Conservation (phyloP, 2,797 vertebrate genomes). For the Tenualosa ilisha region DNA sequence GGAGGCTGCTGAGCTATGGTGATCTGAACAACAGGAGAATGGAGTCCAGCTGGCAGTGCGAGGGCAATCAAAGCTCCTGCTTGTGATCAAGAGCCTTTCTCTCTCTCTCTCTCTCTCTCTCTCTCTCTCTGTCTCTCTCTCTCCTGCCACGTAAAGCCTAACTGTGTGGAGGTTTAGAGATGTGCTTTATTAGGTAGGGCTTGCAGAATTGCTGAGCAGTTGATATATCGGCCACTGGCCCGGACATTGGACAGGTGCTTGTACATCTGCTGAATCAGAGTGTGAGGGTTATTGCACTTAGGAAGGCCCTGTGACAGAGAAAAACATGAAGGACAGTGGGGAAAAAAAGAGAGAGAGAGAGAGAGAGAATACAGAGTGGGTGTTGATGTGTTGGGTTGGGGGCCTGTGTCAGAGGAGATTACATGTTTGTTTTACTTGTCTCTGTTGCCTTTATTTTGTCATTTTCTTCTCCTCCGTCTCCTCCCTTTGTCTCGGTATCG, state of each 20-base stretch:
- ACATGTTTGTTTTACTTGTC: background rate
- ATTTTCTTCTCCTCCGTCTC: background rate
- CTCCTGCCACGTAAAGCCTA: background rate
- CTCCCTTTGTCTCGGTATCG: background rate
- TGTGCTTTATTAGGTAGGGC: background rate
- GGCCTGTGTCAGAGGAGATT: background rate
- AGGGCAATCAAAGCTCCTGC: background rate
- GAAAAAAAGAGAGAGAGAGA: background rate
- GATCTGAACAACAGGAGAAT: too few relatives aligned
- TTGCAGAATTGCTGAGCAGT: background rate
- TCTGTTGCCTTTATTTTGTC: background rate
- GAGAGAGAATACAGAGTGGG: background rate
- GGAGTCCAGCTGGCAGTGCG: background rate
- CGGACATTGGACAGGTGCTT: background rate
- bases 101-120: background rate
- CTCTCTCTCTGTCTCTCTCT: background rate
- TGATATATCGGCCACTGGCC: background rate
- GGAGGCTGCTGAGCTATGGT: background rate
- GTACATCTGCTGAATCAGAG: background rate
- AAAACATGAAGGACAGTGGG: background rate
- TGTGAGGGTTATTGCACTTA: background rate
- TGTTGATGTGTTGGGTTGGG: background rate
- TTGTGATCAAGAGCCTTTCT: background rate
- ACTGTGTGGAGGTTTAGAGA: too few relatives aligned
- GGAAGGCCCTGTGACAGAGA: background rate